Conservation (phyloP, 2,888 invertebrate species). For the Xanthorhoe spadicearia region DNA sequence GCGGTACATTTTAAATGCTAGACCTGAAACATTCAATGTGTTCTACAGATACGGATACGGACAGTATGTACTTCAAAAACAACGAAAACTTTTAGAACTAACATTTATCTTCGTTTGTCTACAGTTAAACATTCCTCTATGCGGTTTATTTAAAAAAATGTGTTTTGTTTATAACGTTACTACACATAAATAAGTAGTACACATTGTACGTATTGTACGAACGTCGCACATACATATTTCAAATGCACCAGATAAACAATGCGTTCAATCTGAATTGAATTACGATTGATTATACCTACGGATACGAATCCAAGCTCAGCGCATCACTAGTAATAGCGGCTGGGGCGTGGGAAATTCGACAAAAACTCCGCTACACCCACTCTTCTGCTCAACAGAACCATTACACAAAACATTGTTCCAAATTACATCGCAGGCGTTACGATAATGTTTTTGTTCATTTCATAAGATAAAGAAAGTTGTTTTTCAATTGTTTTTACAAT, state of each 20-base stretch:
- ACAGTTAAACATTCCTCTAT: neutral
- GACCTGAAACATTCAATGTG: neutral
- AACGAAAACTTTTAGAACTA: neutral
- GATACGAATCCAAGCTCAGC: conserved; percentile 8
- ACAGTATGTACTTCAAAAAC: neutral
- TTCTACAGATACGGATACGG: conserved; percentile 13
- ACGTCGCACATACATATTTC: no score
- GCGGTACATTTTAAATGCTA: conserved; percentile 36
- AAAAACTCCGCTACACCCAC: conserved; percentile 65
- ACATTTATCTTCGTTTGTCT: neutral
- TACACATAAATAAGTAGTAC: neutral
- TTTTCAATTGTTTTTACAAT: conserved; percentile 58
- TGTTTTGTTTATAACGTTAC: no score
- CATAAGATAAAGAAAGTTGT: conserved; percentile 66
- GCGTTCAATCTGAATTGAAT: neutral
- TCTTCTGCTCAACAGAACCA: conserved; percentile 67
- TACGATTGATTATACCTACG: conserved; percentile 1
- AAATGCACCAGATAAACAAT: neutral
- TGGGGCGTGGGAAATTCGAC: conserved; percentile 63
- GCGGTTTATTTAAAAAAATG: no score
- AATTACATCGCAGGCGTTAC: conserved; percentile 74
- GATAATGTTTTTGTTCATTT: conserved; percentile 73
- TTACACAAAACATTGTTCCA: conserved; percentile 78
- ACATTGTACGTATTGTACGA: neutral
- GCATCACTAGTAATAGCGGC: conserved; percentile 51